These are phyloP conservation scores for Melanotaenia trifasciata DNA, from an alignment of 2,797 vertebrate genomes.

Conservation along the genomic window DNA sequence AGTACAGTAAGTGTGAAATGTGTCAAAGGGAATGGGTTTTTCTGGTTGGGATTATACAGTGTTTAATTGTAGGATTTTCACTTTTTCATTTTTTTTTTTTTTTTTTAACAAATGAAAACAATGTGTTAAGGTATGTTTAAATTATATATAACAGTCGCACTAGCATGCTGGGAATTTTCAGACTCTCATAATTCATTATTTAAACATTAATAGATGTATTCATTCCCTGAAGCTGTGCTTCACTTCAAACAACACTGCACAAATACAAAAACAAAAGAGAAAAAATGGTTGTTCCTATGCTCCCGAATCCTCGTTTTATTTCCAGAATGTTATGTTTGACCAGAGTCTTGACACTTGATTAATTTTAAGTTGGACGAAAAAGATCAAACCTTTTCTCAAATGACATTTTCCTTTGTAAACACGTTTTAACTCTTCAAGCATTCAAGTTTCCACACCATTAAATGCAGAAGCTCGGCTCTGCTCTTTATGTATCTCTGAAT, in stretches of 20 bases:
- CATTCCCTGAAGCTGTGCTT: slow-evolving; percentile 21
- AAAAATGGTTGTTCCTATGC: background rate
- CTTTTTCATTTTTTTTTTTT: background rate
- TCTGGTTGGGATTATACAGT: background rate
- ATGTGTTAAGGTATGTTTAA: background rate
- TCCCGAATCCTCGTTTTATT: background rate
- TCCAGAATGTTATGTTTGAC: background rate
- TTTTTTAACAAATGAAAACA: background rate
- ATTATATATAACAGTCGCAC: background rate
- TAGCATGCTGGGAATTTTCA: slow-evolving; percentile 31
- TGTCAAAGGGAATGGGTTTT: background rate
- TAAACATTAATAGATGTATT: slow-evolving; percentile 57
- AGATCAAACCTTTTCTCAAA: slow-evolving; percentile 48
- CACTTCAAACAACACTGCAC: background rate
- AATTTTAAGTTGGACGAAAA: slow-evolving; percentile 17
- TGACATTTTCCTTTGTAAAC: slow-evolving; percentile 47
- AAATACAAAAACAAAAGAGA: background rate
- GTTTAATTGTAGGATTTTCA: background rate
- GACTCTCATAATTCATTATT: slow-evolving; percentile 64
- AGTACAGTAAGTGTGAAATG: background rate
- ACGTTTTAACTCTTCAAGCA: slow-evolving; percentile 31
- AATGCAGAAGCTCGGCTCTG: slow-evolving; percentile 7
- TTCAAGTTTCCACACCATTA: slow-evolving; percentile 31
- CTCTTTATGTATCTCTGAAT: slow-evolving; percentile 21
- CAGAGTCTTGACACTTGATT: slow-evolving; percentile 11